Percentiles rank a stretch among this genome's conserved stretches.
Evolutionary conservation across 2,888 invertebrate species (phyloP).

Genomic region (Sturmia bella): DNA sequence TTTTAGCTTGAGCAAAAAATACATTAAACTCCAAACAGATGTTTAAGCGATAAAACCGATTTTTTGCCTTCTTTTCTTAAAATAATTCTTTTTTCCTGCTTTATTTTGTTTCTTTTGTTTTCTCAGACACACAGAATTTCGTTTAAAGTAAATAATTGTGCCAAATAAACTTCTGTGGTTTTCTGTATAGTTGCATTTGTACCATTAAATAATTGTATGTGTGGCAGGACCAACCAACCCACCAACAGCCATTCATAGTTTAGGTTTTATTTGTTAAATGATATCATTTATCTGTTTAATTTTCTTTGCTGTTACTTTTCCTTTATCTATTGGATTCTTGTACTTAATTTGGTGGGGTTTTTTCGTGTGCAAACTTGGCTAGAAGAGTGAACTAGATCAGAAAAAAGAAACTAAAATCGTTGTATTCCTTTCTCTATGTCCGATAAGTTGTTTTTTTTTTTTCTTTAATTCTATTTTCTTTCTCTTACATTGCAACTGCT

Average conservation of each 20-base stretch:
- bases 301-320: conserved; percentile 63
- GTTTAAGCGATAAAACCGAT: conserved; percentile 40
- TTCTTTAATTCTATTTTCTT: conserved; percentile 2
- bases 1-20: neutral
- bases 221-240: neutral
- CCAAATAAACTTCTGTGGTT: conserved; percentile 60
- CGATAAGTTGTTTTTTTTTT: neutral
- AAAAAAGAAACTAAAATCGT: conserved; percentile 26
- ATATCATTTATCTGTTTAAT: conserved; percentile 69
- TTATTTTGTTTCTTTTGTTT: neutral
- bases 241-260: conserved; percentile 18
- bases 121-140: neutral
- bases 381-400: conserved; percentile 15
- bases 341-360: conserved; percentile 67
- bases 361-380: conserved; percentile 1
- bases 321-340: conserved; percentile 64
- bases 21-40: conserved; percentile 17
- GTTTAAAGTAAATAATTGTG: conserved; percentile 60
- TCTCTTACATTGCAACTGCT: conserved; percentile 43
- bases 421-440: conserved; percentile 19
- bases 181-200: conserved; percentile 25
- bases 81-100: conserved; percentile 1
- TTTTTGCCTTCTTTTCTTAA: conserved; percentile 27
- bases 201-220: conserved; percentile 19
- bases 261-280: conserved; percentile 52